Conservation (phyloP, 2,113 vertebrate species). For the Circaetus cinerascens region DNA sequence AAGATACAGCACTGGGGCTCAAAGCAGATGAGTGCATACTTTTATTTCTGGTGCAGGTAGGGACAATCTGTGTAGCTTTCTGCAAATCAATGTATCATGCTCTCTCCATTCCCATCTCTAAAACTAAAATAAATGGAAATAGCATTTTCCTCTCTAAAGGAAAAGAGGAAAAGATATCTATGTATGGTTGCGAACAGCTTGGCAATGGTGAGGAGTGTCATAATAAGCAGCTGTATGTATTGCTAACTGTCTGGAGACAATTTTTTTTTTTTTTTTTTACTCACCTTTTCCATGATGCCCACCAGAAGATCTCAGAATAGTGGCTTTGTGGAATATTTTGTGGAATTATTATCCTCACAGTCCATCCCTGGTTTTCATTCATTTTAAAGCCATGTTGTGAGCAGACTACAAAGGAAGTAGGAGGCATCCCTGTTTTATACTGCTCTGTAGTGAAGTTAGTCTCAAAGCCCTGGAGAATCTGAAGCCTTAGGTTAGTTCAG, state of each 20-base stretch:
- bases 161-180: background rate
- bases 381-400: background rate
- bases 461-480: background rate
- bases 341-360: background rate
- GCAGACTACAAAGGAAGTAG: background rate
- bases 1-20: background rate
- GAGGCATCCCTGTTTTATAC: background rate
- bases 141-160: background rate
- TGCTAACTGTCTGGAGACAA: background rate
- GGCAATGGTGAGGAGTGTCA: accelerated
- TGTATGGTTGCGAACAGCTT: background rate
- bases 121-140: background rate
- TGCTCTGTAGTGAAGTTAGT: background rate
- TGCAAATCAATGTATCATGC: background rate
- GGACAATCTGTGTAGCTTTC: background rate
- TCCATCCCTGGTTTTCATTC: background rate
- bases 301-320: background rate
- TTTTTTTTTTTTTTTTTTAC: background rate
- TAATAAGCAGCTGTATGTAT: background rate
- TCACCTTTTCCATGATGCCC: background rate
- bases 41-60: background rate
- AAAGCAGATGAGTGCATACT: accelerated
- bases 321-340: background rate
- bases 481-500: background rate
- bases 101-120: background rate